A percentile compares a stretch with the other conserved stretches of the same genome.
phyloP scores from a whole-genome alignment of 2,888 invertebrate genomes.

The Anoncus sp. region DNA sequence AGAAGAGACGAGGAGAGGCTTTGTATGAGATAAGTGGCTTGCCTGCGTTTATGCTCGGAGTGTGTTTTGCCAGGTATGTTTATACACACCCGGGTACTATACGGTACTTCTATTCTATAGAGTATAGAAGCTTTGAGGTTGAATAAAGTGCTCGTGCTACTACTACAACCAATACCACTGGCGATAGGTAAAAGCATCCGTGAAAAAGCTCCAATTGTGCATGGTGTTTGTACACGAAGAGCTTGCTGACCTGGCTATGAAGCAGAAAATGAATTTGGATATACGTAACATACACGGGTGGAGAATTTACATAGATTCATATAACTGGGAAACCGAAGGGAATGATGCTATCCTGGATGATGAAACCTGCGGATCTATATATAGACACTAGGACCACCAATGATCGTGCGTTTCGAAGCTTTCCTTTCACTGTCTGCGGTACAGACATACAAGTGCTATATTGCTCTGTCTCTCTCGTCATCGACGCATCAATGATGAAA shows the following conservation, averaged over 20 bases:
- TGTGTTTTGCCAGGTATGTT: slow-evolving; percentile 43
- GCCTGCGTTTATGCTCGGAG: slow-evolving; percentile 47
- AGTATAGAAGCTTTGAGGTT: slow-evolving; percentile 30
- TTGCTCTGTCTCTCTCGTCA: slow-evolving; percentile 32
- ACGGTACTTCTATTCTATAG: slow-evolving; percentile 19
- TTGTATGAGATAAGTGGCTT: slow-evolving; percentile 50
- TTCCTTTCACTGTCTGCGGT: slow-evolving; percentile 12
- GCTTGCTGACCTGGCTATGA: slow-evolving; percentile 7
- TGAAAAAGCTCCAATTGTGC: slow-evolving; percentile 40
- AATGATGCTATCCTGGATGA: slow-evolving; percentile 5
- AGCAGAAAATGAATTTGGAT: slow-evolving; percentile 30
- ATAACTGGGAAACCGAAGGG: slow-evolving; percentile 16
- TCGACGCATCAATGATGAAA: too few relatives aligned
- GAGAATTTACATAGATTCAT: neutral
- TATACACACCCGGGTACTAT: slow-evolving; percentile 21
- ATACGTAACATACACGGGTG: neutral
- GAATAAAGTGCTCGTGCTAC: slow-evolving; percentile 30
- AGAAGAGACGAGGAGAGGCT: slow-evolving; percentile 40
- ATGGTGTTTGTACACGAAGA: slow-evolving; percentile 35
- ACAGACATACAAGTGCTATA: slow-evolving; percentile 3
- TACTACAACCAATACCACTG: slow-evolving; percentile 9
- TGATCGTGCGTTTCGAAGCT: slow-evolving; percentile 21
- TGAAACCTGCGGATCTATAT: slow-evolving; percentile 8
- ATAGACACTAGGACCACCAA: neutral
- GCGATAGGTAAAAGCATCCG: slow-evolving; percentile 15